Conservation (phyloP, 2,888 invertebrate genomes). For the Sabellastarte sp. region DNA sequence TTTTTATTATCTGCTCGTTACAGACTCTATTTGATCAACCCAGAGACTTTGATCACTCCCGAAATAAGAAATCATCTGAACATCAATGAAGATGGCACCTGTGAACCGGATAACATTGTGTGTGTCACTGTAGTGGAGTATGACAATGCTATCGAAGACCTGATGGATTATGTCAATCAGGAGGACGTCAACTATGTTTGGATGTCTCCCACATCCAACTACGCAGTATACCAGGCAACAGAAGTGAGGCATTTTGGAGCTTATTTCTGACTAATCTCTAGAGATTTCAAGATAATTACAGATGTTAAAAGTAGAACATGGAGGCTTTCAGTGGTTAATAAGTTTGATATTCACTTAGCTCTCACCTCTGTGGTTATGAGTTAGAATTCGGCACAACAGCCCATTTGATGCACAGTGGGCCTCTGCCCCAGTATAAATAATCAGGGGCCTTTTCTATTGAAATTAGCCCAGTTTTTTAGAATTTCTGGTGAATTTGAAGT, state of each 20-base stretch:
- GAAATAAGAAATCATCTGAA: constrained; percentile 33
- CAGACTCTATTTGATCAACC: constrained; percentile 12
- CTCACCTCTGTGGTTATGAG: too few relatives aligned
- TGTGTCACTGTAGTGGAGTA: constrained; percentile 40
- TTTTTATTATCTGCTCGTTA: not conserved
- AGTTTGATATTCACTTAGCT: too few relatives aligned
- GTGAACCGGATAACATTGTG: constrained; percentile 23
- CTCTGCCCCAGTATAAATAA: too few relatives aligned
- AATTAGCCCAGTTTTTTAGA: too few relatives aligned
- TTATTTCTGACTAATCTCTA: not conserved
- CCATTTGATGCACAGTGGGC: too few relatives aligned
- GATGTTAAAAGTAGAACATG: too few relatives aligned
- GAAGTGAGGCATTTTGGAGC: constrained; percentile 8
- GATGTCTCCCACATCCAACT: constrained; percentile 40
- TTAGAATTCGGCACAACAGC: too few relatives aligned
- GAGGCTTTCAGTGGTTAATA: too few relatives aligned
- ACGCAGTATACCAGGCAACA: constrained; percentile 38
- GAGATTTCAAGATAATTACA: too few relatives aligned
- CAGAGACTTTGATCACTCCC: constrained; percentile 4
- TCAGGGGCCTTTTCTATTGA: too few relatives aligned
- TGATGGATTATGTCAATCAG: constrained; percentile 7
- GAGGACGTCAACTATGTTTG: constrained; percentile 32
- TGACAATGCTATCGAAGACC: constrained; percentile 3
- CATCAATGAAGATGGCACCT: constrained; percentile 35
- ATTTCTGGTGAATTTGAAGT: too few relatives aligned